phyloP scores from a whole-genome alignment of 2,888 invertebrate species.

The Cetonia aurata region DNA sequence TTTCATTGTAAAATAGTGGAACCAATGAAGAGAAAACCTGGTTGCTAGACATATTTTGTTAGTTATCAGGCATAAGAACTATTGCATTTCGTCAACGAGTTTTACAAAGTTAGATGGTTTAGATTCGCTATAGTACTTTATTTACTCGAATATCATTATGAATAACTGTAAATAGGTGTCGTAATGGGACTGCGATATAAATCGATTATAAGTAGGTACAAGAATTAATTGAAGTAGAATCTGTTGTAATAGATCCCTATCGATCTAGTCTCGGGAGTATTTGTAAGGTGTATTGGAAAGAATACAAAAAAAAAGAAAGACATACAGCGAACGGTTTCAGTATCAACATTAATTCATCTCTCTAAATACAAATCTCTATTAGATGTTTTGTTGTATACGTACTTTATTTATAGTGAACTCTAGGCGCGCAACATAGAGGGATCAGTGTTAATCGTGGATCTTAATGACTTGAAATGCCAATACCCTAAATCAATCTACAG shows the following conservation, averaged over 20 bases:
- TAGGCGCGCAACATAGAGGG: constrained; percentile 10
- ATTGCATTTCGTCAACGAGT: too few relatives aligned
- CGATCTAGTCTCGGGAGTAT: constrained; percentile 21
- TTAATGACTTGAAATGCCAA: constrained; percentile 59
- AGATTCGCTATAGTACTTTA: too few relatives aligned
- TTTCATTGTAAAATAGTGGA: too few relatives aligned
- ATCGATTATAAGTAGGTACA: constrained; percentile 30
- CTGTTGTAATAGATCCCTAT: constrained; percentile 30
- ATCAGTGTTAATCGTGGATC: constrained; percentile 54
- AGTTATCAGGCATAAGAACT: too few relatives aligned
- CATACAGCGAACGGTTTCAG: constrained; percentile 23
- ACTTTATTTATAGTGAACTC: constrained; percentile 36
- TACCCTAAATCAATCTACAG: constrained; percentile 58
- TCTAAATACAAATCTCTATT: constrained; percentile 37
- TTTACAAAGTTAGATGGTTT: too few relatives aligned
- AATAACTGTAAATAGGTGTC: constrained; percentile 1
- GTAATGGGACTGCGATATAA: constrained; percentile 31
- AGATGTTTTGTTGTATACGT: constrained; percentile 30
- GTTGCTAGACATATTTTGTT: too few relatives aligned
- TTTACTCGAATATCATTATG: too few relatives aligned
- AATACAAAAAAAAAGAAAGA: constrained; percentile 13
- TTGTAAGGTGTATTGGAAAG: constrained; percentile 8
- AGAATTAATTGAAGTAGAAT: constrained; percentile 39
- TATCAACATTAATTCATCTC: constrained; percentile 43
- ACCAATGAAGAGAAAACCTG: too few relatives aligned